Conservation (phyloP, 1,140 invertebrate genomes). For the Penaeus japonicus region DNA sequence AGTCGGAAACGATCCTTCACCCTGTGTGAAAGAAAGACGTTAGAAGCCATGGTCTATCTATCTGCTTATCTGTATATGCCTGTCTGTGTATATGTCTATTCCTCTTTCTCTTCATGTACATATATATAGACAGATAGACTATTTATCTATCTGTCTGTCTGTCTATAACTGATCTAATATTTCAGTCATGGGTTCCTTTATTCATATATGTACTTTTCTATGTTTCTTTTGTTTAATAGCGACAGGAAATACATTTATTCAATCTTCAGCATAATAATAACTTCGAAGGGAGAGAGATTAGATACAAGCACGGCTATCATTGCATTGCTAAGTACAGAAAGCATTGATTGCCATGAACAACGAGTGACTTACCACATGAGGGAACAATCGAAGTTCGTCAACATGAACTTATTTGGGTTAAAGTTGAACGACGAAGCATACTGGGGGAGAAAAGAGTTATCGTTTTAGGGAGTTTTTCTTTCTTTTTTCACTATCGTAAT, state of each 20-base stretch:
- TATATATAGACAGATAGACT: too few relatives aligned
- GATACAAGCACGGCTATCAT: not conserved
- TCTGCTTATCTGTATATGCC: too few relatives aligned
- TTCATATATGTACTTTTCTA: too few relatives aligned
- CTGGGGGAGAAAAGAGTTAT: constrained; percentile 62
- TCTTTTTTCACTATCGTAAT: constrained; percentile 14
- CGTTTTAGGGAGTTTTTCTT: not conserved
- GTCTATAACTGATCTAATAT: too few relatives aligned
- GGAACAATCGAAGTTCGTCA: constrained; percentile 97
- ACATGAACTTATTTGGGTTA: constrained; percentile 97
- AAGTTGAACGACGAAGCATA: constrained; percentile 97
- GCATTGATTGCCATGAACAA: not conserved
- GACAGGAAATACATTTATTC: too few relatives aligned
- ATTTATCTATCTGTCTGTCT: too few relatives aligned
- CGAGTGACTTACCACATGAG: constrained; percentile 81
- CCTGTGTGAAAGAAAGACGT: constrained; percentile 63
- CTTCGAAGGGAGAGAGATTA: not conserved
- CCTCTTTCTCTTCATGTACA: too few relatives aligned
- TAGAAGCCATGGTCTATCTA: not conserved
- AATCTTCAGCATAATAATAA: too few relatives aligned
- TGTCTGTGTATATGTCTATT: too few relatives aligned
- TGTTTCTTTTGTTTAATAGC: too few relatives aligned
- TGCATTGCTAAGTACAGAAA: not conserved
- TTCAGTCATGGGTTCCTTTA: too few relatives aligned
- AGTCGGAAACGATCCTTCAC: constrained; percentile 87